Conservation (phyloP, 2,797 vertebrate species). For the Sternarchorhynchus goeldii region DNA sequence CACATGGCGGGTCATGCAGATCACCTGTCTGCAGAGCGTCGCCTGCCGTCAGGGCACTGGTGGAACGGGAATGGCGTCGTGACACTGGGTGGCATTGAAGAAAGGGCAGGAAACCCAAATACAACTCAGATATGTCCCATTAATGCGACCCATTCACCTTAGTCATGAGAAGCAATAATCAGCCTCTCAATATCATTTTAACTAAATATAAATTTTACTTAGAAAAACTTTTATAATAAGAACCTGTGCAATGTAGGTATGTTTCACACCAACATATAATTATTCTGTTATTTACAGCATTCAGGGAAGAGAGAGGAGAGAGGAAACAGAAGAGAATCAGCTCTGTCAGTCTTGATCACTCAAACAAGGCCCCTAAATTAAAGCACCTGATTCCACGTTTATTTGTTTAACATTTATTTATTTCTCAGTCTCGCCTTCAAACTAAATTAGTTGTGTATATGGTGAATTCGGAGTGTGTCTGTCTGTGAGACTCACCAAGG, state of each 20-base stretch:
- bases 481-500: slow-evolving; percentile 85
- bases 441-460: not conserved
- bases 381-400: not conserved
- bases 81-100: slow-evolving; percentile 85
- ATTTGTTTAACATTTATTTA: not conserved
- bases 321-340: not conserved
- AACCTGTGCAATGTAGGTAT: not conserved
- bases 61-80: slow-evolving; percentile 91
- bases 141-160: not conserved
- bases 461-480: not conserved
- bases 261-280: not conserved
- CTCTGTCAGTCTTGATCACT: not conserved
- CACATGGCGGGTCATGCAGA: slow-evolving; percentile 67
- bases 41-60: slow-evolving; percentile 90
- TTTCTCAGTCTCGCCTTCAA: not conserved
- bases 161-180: not conserved
- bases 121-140: slow-evolving; percentile 24
- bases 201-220: not conserved
- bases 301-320: not conserved
- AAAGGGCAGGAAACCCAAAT: slow-evolving; percentile 51
- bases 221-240: not conserved
- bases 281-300: not conserved
- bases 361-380: not conserved
- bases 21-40: slow-evolving; percentile 95
- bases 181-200: too few relatives aligned